These are phyloP conservation scores for Passer montanus DNA, from an alignment of 2,113 vertebrate genomes.

Conservation along the genomic window DNA sequence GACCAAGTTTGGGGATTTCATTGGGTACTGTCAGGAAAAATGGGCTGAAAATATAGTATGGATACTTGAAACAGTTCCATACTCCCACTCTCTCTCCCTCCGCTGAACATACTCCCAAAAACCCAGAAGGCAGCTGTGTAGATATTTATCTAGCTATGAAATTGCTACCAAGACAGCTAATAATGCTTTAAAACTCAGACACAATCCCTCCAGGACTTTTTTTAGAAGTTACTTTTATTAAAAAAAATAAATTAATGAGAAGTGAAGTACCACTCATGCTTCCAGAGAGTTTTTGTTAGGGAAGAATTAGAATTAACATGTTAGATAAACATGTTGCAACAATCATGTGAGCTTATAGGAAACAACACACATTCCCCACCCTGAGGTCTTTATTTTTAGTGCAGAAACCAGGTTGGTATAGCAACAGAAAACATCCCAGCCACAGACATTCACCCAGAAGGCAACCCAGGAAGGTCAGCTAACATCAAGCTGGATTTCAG, in stretches of 20 bases:
- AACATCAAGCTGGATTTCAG: neutral
- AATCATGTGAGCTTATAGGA: neutral
- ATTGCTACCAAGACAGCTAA: neutral
- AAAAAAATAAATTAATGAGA: neutral
- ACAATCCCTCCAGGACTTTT: neutral
- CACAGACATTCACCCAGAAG: neutral
- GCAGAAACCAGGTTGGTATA: conserved; percentile 18
- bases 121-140: neutral
- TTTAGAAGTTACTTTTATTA: neutral
- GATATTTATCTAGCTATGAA: neutral
- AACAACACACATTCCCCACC: neutral
- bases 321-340: neutral
- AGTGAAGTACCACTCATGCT: neutral
- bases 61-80: neutral
- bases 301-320: neutral
- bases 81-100: neutral
- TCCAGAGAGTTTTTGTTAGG: neutral
- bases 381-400: neutral
- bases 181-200: neutral
- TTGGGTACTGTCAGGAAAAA: neutral
- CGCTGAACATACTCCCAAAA: neutral
- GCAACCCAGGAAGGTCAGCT: neutral
- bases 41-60: neutral
- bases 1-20: neutral
- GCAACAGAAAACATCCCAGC: neutral